Evolutionary conservation across 2,888 invertebrate species (phyloP), one percentile per base, ranked within the genome.

Genomic region (Tachina lurida): DNA sequence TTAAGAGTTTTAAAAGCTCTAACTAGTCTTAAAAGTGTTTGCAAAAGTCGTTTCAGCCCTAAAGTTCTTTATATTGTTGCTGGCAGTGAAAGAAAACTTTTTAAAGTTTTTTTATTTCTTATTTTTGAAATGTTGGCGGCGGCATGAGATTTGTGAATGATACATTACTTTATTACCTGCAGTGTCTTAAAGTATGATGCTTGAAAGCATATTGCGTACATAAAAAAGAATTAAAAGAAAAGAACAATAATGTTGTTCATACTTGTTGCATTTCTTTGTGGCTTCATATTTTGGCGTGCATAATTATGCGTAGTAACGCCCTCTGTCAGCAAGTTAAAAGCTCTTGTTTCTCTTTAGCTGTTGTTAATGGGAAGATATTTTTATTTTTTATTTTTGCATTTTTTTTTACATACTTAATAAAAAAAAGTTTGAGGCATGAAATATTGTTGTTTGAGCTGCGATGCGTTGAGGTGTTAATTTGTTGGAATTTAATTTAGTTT

Each of bases 221-320:
- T 7, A 70, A 43, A 17, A 56, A 12, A 31, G 7, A 31, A 0
- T 31, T 7, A 31, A 31, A 31, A 31, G 7, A 31, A 31, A 7
- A 31, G 7, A 31, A 31, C 7, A 31, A 31, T 31, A 7, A 31
- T 31, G 31, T 31, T 31, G 31, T 31, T 31, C 31, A 31, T 31
- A 31, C 31, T 41, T 43, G n/a, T 15, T 49, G 65, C 73, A 10
- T 43, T 52, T 49, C 63, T 56, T 15, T 41, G 22, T 62, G n/a
- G 47, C 31, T 67, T 15, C 39, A 41, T 54, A 43, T 58, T 49
- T 71, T 62, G 65, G 70, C 86, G 88, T 89, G 89, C 90, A 90
- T 90, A 91, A 90, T 90, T 90, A 90, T 91, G 90, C 90, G 86
- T 88, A 88, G 90, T 87, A 90, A 91, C 91, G 91, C 90, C 90